Percentiles rank a stretch among this genome's conserved stretches.
These are phyloP conservation scores for Acanthurus tractus DNA, from an alignment of 2,797 vertebrate species.

Conservation along the genomic window DNA sequence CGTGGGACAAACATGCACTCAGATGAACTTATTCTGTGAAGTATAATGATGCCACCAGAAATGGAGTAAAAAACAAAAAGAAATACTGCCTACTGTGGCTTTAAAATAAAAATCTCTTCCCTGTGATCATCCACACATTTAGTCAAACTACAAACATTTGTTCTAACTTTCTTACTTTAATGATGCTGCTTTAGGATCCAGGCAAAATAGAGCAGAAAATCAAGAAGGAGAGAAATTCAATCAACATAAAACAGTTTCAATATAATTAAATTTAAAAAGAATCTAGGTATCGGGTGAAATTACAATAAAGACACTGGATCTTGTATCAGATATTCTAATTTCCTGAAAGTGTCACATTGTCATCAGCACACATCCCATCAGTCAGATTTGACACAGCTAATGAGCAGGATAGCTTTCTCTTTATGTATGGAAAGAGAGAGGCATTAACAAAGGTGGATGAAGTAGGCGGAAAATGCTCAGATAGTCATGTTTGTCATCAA, in stretches of 20 bases:
- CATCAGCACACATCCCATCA: conserved; percentile 5
- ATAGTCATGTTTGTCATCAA: conserved; percentile 36
- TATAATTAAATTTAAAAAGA: neutral
- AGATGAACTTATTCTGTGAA: neutral
- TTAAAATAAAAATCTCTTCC: neutral
- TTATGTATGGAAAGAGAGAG: neutral
- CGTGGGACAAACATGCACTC: neutral
- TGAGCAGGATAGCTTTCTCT: neutral
- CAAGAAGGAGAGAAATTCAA: conserved; percentile 8
- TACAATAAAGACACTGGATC: neutral
- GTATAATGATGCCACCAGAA: neutral
- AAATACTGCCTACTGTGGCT: neutral
- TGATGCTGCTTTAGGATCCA: neutral
- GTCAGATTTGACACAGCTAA: conserved; percentile 29
- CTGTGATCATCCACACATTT: neutral
- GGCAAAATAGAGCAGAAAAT: neutral
- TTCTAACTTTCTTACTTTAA: neutral
- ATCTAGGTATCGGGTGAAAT: neutral
- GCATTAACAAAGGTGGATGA: conserved; percentile 3
- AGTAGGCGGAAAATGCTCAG: conserved; percentile 9
- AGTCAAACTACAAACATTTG: neutral
- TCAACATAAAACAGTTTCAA: conserved; percentile 9
- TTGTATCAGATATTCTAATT: neutral
- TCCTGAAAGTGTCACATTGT: neutral
- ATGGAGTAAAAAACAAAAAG: neutral